Conservation (phyloP, 2,888 invertebrate species). For the Dyspetes luteomarginatus region DNA sequence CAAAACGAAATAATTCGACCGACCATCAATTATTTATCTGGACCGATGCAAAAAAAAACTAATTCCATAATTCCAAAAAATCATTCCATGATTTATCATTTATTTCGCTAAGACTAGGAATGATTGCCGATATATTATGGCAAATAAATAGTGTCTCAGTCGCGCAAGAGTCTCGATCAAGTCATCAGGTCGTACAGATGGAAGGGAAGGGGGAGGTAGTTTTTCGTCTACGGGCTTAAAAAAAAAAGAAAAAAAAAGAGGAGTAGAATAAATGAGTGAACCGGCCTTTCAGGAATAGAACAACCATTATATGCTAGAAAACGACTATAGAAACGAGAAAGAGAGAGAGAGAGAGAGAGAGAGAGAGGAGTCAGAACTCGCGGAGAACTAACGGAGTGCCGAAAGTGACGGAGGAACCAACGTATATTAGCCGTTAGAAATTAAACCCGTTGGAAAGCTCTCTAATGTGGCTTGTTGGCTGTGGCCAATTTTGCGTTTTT, state of each 20-base stretch:
- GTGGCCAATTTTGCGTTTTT: constrained; percentile 52
- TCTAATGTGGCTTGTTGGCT: not conserved
- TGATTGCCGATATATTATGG: no score
- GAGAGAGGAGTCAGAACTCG: constrained; percentile 36
- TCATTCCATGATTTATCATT: no score
- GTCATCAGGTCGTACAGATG: constrained; percentile 64
- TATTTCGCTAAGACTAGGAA: no score
- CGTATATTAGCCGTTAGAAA: constrained; percentile 81
- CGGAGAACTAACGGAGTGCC: constrained; percentile 78
- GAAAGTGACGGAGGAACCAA: constrained; percentile 74
- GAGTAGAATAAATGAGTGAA: constrained; percentile 40
- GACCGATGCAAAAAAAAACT: no score
- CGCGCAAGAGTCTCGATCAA: constrained; percentile 69
- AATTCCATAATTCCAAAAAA: no score
- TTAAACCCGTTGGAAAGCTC: constrained; percentile 77
- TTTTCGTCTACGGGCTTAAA: constrained; percentile 14
- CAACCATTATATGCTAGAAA: no score
- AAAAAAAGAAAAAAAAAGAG: constrained; percentile 32
- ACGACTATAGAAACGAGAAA: constrained; percentile 3
- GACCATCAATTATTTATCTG: no score
- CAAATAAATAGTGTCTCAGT: not conserved
- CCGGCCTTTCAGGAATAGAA: constrained; percentile 44
- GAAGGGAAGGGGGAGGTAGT: not conserved
- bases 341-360: constrained; percentile 33
- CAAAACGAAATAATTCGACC: no score